These are phyloP conservation scores for Zingel zingel DNA, from an alignment of 2,113 vertebrate genomes.

Conservation along the genomic window DNA sequence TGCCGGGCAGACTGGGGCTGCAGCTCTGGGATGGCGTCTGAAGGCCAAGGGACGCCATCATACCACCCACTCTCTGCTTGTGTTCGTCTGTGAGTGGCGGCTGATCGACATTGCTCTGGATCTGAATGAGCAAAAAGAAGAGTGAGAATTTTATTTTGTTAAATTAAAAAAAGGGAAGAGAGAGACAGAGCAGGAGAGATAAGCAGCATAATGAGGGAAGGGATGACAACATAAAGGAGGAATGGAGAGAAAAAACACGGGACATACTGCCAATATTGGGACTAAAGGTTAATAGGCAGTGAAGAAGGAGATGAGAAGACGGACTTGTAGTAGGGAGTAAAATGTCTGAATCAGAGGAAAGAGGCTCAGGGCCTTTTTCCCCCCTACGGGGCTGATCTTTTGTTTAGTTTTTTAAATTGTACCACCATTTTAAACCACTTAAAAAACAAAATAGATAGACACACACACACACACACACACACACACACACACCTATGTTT, in stretches of 20 bases:
- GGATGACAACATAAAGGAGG: neutral
- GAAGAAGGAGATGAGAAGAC: neutral
- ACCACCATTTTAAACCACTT: conserved; percentile 8
- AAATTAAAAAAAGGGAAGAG: neutral
- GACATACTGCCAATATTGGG: neutral
- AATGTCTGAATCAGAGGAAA: conserved; percentile 4
- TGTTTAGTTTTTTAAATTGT: neutral
- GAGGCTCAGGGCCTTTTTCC: neutral
- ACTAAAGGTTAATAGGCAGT: neutral
- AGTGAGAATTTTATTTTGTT: neutral
- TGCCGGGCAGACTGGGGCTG: conserved; percentile 16
- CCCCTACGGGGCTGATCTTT: too few relatives aligned
- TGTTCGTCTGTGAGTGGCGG: conserved; percentile 52
- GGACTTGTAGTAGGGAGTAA: neutral
- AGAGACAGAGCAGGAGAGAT: too few relatives aligned
- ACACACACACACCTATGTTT: neutral
- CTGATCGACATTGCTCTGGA: conserved; percentile 56
- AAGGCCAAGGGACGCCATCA: conserved; percentile 63
- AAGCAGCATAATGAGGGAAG: neutral
- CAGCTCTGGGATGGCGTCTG: conserved; percentile 28
- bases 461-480: too few relatives aligned
- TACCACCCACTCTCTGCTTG: conserved; percentile 49
- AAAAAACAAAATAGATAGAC: neutral
- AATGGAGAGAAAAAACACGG: conserved; percentile 1
- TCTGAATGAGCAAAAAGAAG: conserved; percentile 50